Conservation (phyloP, 2,888 invertebrate genomes). For the Ypsolopha scabrella region DNA sequence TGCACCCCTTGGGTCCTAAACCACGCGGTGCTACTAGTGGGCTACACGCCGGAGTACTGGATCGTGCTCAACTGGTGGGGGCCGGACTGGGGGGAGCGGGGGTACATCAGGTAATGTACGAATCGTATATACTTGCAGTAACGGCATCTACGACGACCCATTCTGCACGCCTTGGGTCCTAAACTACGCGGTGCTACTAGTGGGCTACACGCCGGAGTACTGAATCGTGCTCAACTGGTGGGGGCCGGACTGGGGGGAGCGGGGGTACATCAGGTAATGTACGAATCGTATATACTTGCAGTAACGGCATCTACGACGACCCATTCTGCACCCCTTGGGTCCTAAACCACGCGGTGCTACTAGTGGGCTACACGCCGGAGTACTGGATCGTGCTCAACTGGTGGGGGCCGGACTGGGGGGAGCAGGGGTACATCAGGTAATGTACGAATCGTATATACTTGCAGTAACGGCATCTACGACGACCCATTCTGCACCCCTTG, state of each 20-base stretch:
- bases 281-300: background rate
- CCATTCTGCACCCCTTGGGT: conserved; percentile 73
- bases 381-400: conserved; percentile 93
- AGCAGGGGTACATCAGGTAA: conserved; percentile 86
- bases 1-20: conserved; percentile 82
- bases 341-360: conserved; percentile 91
- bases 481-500: conserved; percentile 76
- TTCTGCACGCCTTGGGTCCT: conserved; percentile 76
- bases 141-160: conserved; percentile 82
- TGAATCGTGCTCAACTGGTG: conserved; percentile 96
- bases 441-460: background rate
- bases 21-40: conserved; percentile 92
- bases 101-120: conserved; percentile 79
- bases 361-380: conserved; percentile 89
- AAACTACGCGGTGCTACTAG: conserved; percentile 93
- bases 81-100: conserved; percentile 86
- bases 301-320: conserved; percentile 80
- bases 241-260: conserved; percentile 90
- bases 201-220: conserved; percentile 87
- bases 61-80: conserved; percentile 96
- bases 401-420: conserved; percentile 94
- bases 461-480: conserved; percentile 76
- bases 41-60: conserved; percentile 89
- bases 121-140: background rate
- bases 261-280: conserved; percentile 82